These are phyloP conservation scores for Lethenteron reissneri DNA, from an alignment of 2,113 vertebrate genomes.

Conservation along the genomic window DNA sequence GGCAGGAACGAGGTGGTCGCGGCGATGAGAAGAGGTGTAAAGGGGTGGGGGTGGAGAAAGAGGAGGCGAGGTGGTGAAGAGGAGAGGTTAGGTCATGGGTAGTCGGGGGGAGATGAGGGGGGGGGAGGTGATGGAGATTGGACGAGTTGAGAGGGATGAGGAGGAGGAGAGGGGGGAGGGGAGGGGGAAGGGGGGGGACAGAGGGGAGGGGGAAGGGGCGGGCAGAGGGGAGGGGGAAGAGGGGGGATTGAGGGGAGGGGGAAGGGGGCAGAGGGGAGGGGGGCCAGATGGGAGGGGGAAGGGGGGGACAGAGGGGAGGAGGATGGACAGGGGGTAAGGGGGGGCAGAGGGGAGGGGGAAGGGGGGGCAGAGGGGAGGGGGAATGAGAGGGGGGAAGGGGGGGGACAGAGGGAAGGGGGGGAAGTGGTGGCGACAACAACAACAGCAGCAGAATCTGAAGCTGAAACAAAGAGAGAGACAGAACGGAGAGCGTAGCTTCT, in stretches of 20 bases:
- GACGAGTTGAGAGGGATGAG: not conserved
- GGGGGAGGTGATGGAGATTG: not conserved
- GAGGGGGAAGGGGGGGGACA: not conserved
- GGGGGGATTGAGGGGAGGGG: not conserved
- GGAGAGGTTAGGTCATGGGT: not conserved
- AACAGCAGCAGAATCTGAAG: too few relatives aligned
- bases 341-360: not conserved
- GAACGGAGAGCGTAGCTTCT: too few relatives aligned
- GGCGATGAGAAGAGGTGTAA: not conserved
- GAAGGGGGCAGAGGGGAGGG: not conserved
- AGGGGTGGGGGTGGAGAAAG: not conserved
- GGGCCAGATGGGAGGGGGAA: not conserved
- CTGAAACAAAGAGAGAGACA: too few relatives aligned
- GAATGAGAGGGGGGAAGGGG: too few relatives aligned
- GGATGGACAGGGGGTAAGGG: not conserved
- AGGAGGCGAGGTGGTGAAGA: not conserved
- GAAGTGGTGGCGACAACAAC: too few relatives aligned
- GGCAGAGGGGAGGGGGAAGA: too few relatives aligned
- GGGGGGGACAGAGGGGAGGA: not conserved
- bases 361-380: too few relatives aligned
- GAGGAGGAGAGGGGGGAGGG: not conserved
- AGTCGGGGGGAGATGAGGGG: not conserved
- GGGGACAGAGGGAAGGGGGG: not conserved
- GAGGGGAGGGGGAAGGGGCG: not conserved
- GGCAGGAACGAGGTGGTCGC: not conserved